phyloP scores from a whole-genome alignment of 2,113 vertebrate species.

The Phaetusa simplex region DNA sequence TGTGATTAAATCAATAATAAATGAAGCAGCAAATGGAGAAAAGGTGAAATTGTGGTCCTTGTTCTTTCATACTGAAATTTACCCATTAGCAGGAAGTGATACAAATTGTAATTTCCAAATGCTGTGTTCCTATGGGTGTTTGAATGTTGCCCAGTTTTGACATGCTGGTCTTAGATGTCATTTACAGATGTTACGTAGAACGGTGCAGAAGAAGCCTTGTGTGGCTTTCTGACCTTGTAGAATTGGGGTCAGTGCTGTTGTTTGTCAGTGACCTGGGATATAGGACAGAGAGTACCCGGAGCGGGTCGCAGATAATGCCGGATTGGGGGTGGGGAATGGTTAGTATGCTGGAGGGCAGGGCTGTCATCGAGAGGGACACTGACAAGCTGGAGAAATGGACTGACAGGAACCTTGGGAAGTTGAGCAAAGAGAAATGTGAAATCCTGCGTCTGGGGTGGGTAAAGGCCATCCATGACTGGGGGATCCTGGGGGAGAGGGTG shows the following conservation, averaged over 20 bases:
- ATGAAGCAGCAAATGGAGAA: background rate
- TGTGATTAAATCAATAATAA: background rate
- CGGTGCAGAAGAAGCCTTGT: rapidly evolving
- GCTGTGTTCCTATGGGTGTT: rapidly evolving
- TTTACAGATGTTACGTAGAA: background rate
- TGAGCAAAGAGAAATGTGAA: background rate
- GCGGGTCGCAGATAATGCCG: rapidly evolving
- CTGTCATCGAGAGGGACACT: background rate
- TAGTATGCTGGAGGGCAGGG: background rate
- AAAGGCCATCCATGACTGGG: background rate
- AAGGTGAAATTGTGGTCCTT: background rate
- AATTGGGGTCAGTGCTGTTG: background rate
- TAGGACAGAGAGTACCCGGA: background rate
- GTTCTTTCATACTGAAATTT: background rate
- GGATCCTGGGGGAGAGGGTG: background rate
- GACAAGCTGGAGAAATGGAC: background rate
- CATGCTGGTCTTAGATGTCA: background rate
- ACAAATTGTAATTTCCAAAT: background rate
- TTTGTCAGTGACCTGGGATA: background rate
- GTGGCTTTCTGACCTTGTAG: background rate
- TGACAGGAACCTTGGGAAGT: background rate
- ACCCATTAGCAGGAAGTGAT: background rate
- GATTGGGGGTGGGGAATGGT: background rate
- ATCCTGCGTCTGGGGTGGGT: background rate
- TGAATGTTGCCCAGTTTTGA: background rate